These are phyloP conservation scores for Oxycera nigricornis DNA, from an alignment of 2,888 invertebrate species.

Conservation along the genomic window DNA sequence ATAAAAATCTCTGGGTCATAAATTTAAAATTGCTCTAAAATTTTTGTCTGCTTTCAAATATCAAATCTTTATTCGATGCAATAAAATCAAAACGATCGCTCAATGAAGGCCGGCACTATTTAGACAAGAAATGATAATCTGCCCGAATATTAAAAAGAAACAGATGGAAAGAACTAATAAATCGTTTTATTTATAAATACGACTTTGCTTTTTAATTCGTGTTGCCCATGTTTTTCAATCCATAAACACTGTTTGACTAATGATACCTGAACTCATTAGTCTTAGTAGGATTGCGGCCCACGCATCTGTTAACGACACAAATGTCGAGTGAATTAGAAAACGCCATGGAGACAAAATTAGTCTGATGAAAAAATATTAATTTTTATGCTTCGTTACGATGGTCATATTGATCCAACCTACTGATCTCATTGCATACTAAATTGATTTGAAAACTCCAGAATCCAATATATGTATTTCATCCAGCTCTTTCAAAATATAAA, in stretches of 20 bases:
- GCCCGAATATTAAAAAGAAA: slow-evolving; percentile 2
- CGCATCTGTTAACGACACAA: neutral
- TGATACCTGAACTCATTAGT: slow-evolving; percentile 22
- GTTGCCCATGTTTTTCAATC: neutral
- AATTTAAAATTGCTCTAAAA: slow-evolving; percentile 15
- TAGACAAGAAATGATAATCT: neutral
- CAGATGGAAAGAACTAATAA: slow-evolving; percentile 13
- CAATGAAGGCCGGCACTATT: neutral
- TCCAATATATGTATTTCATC: no score
- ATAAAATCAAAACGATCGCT: neutral
- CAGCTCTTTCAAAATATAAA: no score
- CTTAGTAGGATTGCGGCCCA: slow-evolving; percentile 9
- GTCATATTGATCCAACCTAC: no score
- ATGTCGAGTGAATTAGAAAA: neutral
- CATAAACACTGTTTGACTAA: slow-evolving; percentile 28
- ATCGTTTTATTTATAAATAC: slow-evolving; percentile 22
- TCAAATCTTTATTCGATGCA: slow-evolving; percentile 13
- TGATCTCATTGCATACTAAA: no score
- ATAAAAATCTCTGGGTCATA: neutral
- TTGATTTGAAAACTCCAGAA: no score
- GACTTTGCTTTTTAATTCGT: neutral
- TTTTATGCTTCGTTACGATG: no score
- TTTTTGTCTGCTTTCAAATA: neutral
- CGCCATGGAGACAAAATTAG: slow-evolving; percentile 11
- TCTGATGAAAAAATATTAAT: slow-evolving; percentile 2